phyloP scores from a whole-genome alignment of 2,113 vertebrate species.

The Galemys pyrenaicus region DNA sequence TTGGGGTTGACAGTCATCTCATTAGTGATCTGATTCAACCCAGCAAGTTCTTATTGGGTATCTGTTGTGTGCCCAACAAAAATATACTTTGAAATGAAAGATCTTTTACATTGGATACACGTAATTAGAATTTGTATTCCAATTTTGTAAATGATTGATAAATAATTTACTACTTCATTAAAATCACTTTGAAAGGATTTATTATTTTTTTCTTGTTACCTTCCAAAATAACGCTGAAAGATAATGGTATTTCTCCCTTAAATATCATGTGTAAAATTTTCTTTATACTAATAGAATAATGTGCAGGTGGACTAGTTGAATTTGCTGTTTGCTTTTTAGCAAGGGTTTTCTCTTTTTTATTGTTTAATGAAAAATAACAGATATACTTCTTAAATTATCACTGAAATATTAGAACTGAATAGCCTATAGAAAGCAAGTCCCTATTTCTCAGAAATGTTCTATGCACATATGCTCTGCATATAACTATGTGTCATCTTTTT shows the following conservation, averaged over 20 bases:
- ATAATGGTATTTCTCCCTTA: not conserved
- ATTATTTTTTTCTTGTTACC: not conserved
- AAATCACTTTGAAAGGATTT: constrained; percentile 20
- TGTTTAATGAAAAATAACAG: not conserved
- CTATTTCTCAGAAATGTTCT: not conserved
- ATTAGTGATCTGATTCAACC: not conserved
- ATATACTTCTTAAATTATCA: constrained; percentile 15
- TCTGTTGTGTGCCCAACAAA: not conserved
- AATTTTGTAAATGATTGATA: not conserved
- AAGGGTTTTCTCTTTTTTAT: constrained; percentile 1
- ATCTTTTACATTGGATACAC: not conserved
- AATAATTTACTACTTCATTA: constrained; percentile 30
- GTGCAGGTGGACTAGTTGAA: not conserved
- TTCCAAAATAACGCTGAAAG: constrained; percentile 8
- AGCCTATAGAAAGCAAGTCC: not conserved
- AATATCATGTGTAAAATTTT: not conserved
- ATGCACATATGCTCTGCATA: not conserved
- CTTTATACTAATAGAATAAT: not conserved
- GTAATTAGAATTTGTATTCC: constrained; percentile 16
- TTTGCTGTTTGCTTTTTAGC: constrained; percentile 8
- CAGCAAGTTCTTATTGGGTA: constrained; percentile 1
- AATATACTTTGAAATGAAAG: constrained; percentile 21
- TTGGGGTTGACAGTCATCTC: not conserved
- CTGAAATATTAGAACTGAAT: not conserved
- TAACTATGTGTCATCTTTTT: not conserved